Evolutionary conservation across 2,888 invertebrate genomes (phyloP), one percentile per base, ranked within the genome.

Genomic region (Yponomeuta plumbellus): DNA sequence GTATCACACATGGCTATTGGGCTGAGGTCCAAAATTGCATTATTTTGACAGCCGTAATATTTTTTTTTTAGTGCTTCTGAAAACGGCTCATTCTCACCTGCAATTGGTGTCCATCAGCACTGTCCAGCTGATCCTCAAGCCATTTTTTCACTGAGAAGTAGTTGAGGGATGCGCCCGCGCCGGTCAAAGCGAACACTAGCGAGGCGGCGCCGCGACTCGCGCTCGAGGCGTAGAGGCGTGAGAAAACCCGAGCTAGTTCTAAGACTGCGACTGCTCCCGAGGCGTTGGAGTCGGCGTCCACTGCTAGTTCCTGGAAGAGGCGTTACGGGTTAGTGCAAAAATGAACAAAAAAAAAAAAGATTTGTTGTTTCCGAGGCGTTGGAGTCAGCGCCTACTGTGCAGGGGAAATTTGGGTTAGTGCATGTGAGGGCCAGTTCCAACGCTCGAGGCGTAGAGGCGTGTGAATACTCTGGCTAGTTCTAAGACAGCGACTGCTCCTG

Each of bases 121-220:
- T 94, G 79, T 99, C 99, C 69, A 97, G 82, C 78, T 97, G 97
- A 78, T 98, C 97, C 79, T 98, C 98, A 17, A 99, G 92, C 97
- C 98, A 99, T 78, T 97, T 97, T 86, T 98, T 98, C 59, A 97
- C 95, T 0, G 99, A 98, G 83, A 97, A 97, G 81, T 97, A 99
- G 91, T 99, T 99, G 11, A 95, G 87, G 57, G 96, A 92, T 81
- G 97, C 96, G 4, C 99, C 99, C 59, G 96, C 96, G 22, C 98
- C 98, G 39, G 97, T 94, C 67, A 98, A 91, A 66, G 98, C 92
- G 84, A 99, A 99, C 66, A 99, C 88, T 17, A 99, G 85, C 71
- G 97, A 95, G 62, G 95, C 95, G 65, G 93, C 94, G 0, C 96
- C 95, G 61, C 95, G 93, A 0, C 95, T 95, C 71, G 94, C 93